Conservation (phyloP, 2,113 vertebrate genomes). For the Tachysurus fulvidraco region DNA sequence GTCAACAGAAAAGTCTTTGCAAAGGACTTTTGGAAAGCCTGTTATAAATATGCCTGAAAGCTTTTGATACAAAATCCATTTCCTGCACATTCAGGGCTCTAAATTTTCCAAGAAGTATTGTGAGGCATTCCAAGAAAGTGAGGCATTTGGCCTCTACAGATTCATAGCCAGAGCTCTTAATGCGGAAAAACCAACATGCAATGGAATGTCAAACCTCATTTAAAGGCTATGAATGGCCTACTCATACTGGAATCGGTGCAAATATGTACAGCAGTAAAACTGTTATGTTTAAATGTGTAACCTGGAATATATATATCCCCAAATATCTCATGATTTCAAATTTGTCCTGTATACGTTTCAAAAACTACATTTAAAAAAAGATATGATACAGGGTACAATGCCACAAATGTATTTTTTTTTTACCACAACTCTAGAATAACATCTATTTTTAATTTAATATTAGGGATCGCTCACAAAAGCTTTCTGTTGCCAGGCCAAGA, state of each 20-base stretch:
- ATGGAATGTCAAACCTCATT: conserved; percentile 39
- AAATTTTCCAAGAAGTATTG: conserved; percentile 16
- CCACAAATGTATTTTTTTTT: not conserved
- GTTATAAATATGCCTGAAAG: conserved; percentile 19
- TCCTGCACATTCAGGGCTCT: conserved; percentile 13
- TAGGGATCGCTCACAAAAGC: conserved; percentile 17
- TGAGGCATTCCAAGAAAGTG: conserved; percentile 18
- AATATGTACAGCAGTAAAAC: conserved; percentile 16
- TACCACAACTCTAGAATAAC: not conserved
- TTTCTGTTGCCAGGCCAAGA: conserved; percentile 20
- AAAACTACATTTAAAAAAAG: not conserved
- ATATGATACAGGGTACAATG: not conserved
- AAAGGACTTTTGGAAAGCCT: not conserved
- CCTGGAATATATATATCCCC: not conserved
- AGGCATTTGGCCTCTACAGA: conserved; percentile 25
- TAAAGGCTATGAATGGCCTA: conserved; percentile 37
- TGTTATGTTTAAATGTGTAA: not conserved
- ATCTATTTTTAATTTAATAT: conserved; percentile 11
- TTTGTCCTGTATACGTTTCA: not conserved
- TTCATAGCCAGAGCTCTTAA: conserved; percentile 30
- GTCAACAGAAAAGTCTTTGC: not conserved
- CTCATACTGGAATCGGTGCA: conserved; percentile 29
- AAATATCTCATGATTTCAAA: not conserved
- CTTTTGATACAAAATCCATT: conserved; percentile 6
- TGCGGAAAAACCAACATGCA: conserved; percentile 41